Evolutionary conservation across 2,888 invertebrate genomes (phyloP).

Genomic region (Anaspis maculata): DNA sequence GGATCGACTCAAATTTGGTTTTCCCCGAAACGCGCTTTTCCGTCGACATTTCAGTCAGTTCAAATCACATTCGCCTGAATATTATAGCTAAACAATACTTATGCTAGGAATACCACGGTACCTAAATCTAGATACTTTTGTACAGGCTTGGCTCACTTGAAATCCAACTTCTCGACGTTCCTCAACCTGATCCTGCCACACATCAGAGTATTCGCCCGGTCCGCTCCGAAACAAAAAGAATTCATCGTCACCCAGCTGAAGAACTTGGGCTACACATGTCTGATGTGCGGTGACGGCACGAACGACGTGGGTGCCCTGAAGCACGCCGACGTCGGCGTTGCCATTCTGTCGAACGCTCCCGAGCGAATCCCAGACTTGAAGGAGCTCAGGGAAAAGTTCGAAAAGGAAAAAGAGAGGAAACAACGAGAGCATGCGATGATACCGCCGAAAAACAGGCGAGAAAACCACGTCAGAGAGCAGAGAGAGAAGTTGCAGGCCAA

Average conservation of each 20-base stretch:
- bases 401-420: conserved; percentile 24
- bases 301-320: conserved; percentile 99
- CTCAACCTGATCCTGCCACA: conserved; percentile 70
- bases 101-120: too few species aligned
- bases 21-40: too few species aligned
- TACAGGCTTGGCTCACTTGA: conserved; percentile 60
- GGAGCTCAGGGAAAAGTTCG: conserved; percentile 28
- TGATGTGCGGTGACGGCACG: conserved; percentile 99
- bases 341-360: conserved; percentile 77
- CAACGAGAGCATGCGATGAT: conserved; percentile 19
- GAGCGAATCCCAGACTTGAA: conserved; percentile 45
- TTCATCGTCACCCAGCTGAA: conserved; percentile 86
- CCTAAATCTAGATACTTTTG: too few species aligned
- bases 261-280: conserved; percentile 74
- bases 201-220: conserved; percentile 89
- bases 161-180: conserved; percentile 53
- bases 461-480: conserved; percentile 28
- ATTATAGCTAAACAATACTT: too few species aligned
- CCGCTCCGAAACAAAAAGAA: conserved; percentile 98
- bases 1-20: too few species aligned
- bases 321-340: conserved; percentile 96
- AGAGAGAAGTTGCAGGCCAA: conserved; percentile 32
- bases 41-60: too few species aligned
- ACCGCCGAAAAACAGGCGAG: conserved; percentile 23
- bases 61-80: too few species aligned